Conservation (phyloP, 2,888 invertebrate species). For the Drosophila aldrichi region DNA sequence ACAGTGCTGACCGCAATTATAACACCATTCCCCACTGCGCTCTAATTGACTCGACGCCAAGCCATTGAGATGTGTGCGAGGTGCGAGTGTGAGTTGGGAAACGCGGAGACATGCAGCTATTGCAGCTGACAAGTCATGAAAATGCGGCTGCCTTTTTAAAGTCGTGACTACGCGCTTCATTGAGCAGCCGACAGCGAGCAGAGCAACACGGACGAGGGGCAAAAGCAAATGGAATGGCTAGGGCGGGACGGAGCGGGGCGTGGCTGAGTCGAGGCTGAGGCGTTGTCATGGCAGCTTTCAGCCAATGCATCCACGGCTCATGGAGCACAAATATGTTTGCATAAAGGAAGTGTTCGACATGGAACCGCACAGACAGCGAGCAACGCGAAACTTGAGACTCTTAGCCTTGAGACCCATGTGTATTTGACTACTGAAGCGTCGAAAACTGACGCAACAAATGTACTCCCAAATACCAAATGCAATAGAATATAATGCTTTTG, state of each 20-base stretch:
- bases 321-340: conserved; percentile 38
- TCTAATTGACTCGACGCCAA: conserved; percentile 51
- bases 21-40: conserved; percentile 48
- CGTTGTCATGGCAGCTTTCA: conserved; percentile 6
- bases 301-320: conserved; percentile 29
- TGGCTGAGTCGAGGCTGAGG: conserved; percentile 2
- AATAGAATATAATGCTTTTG: background rate
- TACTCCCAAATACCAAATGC: background rate
- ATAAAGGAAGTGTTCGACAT: conserved; percentile 19
- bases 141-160: conserved; percentile 39
- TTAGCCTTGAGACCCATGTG: background rate
- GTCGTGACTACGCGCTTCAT: conserved; percentile 66
- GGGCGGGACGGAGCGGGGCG: background rate
- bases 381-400: conserved; percentile 3
- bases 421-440: conserved; percentile 23
- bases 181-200: conserved; percentile 52
- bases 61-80: background rate
- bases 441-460: background rate
- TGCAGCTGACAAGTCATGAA: conserved; percentile 52
- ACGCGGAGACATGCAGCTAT: conserved; percentile 21
- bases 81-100: conserved; percentile 5
- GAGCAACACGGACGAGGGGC: background rate
- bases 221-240: background rate
- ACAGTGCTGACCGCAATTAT: conserved; percentile 42
- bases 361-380: conserved; percentile 20